Evolutionary conservation across 2,888 invertebrate genomes (phyloP), one percentile per base, ranked within the genome.

Genomic region (Drosophila dives): DNA sequence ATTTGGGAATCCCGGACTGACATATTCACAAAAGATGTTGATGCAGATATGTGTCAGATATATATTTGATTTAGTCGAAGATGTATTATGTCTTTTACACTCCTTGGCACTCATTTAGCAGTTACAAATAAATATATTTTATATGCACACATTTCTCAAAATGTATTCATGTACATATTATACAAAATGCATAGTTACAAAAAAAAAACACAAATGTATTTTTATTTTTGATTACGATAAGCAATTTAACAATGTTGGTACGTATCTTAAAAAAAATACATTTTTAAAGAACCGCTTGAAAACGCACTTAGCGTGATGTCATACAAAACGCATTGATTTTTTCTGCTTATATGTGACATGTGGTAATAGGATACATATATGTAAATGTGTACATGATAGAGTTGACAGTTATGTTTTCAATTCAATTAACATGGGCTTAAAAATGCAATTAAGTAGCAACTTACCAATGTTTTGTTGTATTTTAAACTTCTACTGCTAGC

Each of bases 291-390:
- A 12, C 58, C 62, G 49, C 49, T 58, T 51, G 17, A 48, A 49
- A 68, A 79, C 50, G 36, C 38, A 54, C 32, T 48, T 23, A n/a
- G 38, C 36, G 72, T 80, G 72, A 76, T 64, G 72, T 80, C 78
- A 77, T 64, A 63, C 59, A 55, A 71, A 36, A 50, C 34, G 45
- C 61, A 80, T 78, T 72, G 69, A 78, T 78, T 80, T 78, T 78
- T 40, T 49, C 26, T 34, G 38, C 45, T 10, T 62, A 40, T 42
- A 26, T 34, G 54, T 4, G 2, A 10, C 20, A 10, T 36, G 20
- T 38, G 32, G 33, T 8, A 15, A 38, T 32, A 15, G 23, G 15
- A 3, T 5, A 33, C 45, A 51, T 15, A 34, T 2, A 8, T 45
- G 50, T 20, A 10, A 20, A 33, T 7, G 29, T 5, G 8, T 8